Evolutionary conservation across 2,888 invertebrate genomes (phyloP), one percentile per base, ranked within the genome.

Genomic region (Polylopha cassiicola): DNA sequence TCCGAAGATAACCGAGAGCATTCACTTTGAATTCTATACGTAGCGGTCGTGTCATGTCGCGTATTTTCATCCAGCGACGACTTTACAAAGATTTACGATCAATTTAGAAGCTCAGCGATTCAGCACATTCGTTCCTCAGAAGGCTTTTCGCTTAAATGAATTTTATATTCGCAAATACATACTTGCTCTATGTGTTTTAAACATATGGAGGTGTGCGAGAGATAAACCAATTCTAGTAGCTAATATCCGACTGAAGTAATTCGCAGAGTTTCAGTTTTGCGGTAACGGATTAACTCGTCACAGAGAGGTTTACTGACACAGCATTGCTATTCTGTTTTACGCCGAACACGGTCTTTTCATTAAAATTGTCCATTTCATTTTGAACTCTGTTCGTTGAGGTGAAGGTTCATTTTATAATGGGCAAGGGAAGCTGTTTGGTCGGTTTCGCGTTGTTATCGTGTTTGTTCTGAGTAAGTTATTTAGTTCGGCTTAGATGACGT

Each of bases 31-130:
- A 52, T 50, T 45, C 46, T 51, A 55, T 51, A 46, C 57, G 47
- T 49, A 39, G 43, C 53, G 48, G 61, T 54, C 46, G 51, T 60
- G 53, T 64, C 63, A 60, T 58, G 64, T 66, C 71, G 62, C 66
- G 71, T 78, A 77, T 80, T 78, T 81, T 74, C 72, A 75, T 74
- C 67, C 67, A 55, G 58, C 63, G 70, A 71, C 71, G n/a, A n/a
- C n/a, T n/a, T 63, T 61, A 60, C 55, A 55, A 62, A 71, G 78
- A 82, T 82, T 82, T 81, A 82, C 72, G 79, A 78, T 64, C 74
- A 70, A 62, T 73, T 69, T 71, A 64, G 68, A 48, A 69, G 65
- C 64, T 71, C 73, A 68, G 65, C 73, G 69, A 79, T 78, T 81
- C 80, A 79, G 80, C 79, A 74, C 72, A 75, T 78, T 73, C 70